Evolutionary conservation across 1,140 invertebrate species (phyloP).

Genomic region (Cotesia vestalis): DNA sequence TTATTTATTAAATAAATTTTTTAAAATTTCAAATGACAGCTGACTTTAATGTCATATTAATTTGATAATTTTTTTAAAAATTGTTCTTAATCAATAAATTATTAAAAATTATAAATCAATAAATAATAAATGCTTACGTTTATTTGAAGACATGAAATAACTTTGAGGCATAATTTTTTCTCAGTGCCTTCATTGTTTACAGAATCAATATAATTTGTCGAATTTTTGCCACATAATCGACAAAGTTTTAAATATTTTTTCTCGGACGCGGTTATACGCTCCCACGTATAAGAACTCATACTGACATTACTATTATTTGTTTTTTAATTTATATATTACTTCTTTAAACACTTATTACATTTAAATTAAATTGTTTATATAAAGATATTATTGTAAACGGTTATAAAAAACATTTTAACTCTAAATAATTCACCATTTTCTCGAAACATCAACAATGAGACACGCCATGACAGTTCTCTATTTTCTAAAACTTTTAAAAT

Average conservation of each 20-base stretch:
- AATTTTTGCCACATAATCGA: slow-evolving; percentile 36
- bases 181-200: slow-evolving; percentile 37
- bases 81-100: neutral
- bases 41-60: no score
- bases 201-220: slow-evolving; percentile 36
- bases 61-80: no score
- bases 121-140: slow-evolving; percentile 24
- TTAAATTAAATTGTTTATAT: neutral
- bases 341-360: no score
- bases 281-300: slow-evolving; percentile 6
- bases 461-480: no score
- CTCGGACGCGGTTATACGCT: neutral
- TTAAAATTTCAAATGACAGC: no score
- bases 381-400: no score
- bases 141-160: slow-evolving; percentile 39
- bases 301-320: neutral
- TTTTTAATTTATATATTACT: no score
- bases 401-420: no score
- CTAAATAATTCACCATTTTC: no score
- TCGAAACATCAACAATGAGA: no score
- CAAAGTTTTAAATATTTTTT: slow-evolving; percentile 35
- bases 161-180: slow-evolving; percentile 36
- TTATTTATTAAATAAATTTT: no score
- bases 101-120: neutral
- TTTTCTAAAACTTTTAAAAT: no score